A percentile compares a stretch with the other conserved stretches of the same genome.
Conservation (phyloP, 1,140 invertebrate genomes). For the Apis mellifera region DNA sequence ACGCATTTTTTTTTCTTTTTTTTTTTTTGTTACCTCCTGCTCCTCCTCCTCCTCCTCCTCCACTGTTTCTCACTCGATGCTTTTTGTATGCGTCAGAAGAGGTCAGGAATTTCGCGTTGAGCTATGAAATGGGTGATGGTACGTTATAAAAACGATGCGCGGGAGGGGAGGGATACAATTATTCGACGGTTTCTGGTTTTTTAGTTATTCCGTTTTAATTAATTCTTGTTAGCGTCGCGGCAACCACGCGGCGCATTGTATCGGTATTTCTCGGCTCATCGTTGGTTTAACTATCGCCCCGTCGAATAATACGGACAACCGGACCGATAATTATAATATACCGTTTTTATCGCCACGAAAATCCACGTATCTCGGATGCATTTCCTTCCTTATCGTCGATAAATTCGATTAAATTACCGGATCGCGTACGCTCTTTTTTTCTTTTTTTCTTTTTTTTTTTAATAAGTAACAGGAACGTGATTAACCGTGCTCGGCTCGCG, state of each 20-base stretch:
- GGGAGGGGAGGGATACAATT: conserved; percentile 9
- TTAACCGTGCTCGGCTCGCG: neutral
- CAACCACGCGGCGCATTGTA: neutral
- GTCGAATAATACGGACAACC: neutral
- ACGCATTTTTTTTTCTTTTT: conserved; percentile 25
- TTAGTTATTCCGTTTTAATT: conserved; percentile 48
- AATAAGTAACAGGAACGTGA: too few species aligned
- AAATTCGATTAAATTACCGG: conserved; percentile 6
- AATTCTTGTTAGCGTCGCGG: conserved; percentile 36
- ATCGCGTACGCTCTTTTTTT: too few species aligned
- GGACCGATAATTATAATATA: neutral
- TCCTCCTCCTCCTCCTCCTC: neutral
- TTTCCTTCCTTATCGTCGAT: neutral
- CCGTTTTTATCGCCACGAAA: neutral
- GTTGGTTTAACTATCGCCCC: neutral
- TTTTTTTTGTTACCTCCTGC: too few species aligned
- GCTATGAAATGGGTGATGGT: neutral
- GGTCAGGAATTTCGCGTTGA: conserved; percentile 20
- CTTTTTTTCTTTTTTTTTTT: too few species aligned
- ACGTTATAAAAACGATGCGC: neutral
- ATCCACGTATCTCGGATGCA: neutral
- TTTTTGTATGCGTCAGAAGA: conserved; percentile 14
- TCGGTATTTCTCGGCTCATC: neutral
- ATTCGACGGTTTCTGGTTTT: conserved; percentile 27
- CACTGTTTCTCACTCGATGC: neutral